Evolutionary conservation across 1,140 invertebrate genomes (phyloP).

Genomic region (Thaumetopoea pityocampa): DNA sequence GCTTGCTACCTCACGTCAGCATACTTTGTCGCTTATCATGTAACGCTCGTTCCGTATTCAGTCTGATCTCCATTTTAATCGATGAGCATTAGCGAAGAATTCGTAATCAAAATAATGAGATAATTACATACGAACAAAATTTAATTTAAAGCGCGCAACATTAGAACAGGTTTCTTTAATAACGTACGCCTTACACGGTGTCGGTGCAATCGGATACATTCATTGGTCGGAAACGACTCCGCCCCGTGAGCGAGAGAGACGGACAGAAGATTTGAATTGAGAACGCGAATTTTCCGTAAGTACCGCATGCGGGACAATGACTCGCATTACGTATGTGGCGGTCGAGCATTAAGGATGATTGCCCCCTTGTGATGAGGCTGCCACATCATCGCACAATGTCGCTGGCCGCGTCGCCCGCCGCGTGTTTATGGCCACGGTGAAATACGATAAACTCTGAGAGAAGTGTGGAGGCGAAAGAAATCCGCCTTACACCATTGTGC

Average conservation of each 20-base stretch:
- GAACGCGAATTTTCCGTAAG: constrained; percentile 75
- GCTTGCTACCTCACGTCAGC: constrained; percentile 19
- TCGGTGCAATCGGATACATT: constrained; percentile 62
- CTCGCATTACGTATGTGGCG: constrained; percentile 73
- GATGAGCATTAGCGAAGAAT: constrained; percentile 70
- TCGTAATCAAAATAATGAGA: constrained; percentile 74
- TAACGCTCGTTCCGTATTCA: constrained; percentile 38
- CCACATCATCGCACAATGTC: constrained; percentile 71
- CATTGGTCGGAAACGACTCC: constrained; percentile 70
- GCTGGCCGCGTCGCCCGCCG: constrained; percentile 44
- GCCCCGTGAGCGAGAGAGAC: constrained; percentile 70
- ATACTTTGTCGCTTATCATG: constrained; percentile 36
- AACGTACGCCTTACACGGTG: constrained; percentile 74
- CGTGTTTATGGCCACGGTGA: constrained; percentile 55
- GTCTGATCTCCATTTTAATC: constrained; percentile 56
- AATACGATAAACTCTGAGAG: constrained; percentile 65
- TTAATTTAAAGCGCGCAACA: constrained; percentile 75
- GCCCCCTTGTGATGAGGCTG: constrained; percentile 70
- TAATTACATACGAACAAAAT: constrained; percentile 75
- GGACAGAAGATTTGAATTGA: constrained; percentile 70
- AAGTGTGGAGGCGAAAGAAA: constrained; percentile 66
- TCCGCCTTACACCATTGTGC: constrained; percentile 58
- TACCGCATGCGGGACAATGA: constrained; percentile 73
- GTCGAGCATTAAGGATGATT: constrained; percentile 72
- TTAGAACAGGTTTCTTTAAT: constrained; percentile 76